Conservation (phyloP, 2,797 vertebrate species). For the Echiichthys vipera region DNA sequence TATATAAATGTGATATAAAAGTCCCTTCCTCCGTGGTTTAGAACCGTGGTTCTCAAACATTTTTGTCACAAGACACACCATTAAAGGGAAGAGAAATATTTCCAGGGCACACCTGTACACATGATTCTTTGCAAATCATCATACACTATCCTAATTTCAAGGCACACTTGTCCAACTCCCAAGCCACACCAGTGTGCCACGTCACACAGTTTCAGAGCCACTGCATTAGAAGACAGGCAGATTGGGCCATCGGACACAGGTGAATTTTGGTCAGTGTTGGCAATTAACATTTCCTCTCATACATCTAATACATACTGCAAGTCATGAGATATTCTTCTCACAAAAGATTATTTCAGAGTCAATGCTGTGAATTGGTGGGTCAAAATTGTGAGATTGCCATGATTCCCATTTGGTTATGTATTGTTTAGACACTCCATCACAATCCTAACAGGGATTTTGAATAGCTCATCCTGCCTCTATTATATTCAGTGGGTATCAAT, state of each 20-base stretch:
- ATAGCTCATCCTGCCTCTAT: constrained; percentile 59
- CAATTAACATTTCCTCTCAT: constrained; percentile 29
- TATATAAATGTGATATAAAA: too few species aligned
- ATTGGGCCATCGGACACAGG: constrained; percentile 8
- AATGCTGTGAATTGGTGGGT: constrained; percentile 45
- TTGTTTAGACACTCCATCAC: constrained; percentile 75
- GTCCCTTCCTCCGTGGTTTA: too few species aligned
- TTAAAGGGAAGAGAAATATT: too few species aligned
- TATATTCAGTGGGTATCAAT: constrained; percentile 72
- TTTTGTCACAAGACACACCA: too few species aligned
- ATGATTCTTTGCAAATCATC: too few species aligned
- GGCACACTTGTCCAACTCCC: too few species aligned
- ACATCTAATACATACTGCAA: constrained; percentile 2
- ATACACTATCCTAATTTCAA: too few species aligned
- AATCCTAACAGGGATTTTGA: constrained; percentile 65
- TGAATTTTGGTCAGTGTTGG: constrained; percentile 22
- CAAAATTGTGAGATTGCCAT: constrained; percentile 56
- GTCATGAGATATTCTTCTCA: constrained; percentile 44
- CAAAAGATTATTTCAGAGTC: constrained; percentile 51
- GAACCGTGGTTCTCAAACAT: too few species aligned
- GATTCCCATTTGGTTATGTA: constrained; percentile 70
- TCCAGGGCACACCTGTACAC: too few species aligned
- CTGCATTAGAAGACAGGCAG: background rate
- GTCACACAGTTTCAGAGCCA: too few species aligned
- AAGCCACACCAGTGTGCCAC: too few species aligned